Conservation (phyloP, 2,797 vertebrate genomes). For the Coendou prehensilis region DNA sequence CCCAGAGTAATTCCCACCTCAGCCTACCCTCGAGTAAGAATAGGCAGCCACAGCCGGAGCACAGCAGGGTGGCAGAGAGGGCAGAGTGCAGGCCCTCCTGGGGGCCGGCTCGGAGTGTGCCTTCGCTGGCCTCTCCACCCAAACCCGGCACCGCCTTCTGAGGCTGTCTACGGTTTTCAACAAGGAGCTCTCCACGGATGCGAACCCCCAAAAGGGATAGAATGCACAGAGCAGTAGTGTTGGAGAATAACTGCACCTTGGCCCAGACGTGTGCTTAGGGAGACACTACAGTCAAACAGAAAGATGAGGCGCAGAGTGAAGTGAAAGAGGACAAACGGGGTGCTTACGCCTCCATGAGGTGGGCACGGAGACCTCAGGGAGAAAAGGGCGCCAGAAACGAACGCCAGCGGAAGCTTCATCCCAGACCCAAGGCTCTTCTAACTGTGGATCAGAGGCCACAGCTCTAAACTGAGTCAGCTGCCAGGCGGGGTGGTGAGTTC, state of each 20-base stretch:
- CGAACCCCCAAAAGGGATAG: background rate
- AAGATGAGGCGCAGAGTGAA: background rate
- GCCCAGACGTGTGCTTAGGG: background rate
- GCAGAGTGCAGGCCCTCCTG: background rate
- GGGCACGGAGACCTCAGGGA: background rate
- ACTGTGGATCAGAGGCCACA: background rate
- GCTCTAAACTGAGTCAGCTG: background rate
- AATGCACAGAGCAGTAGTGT: background rate
- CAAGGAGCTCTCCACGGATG: background rate
- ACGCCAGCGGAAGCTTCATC: background rate
- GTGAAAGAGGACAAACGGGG: background rate
- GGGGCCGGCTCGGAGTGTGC: background rate
- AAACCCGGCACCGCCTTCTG: constrained; percentile 1
- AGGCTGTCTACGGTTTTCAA: background rate
- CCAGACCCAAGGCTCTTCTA: background rate
- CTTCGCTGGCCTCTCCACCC: background rate
- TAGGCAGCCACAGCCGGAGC: background rate
- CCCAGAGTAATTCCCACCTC: constrained; percentile 61
- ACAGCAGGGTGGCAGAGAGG: background rate
- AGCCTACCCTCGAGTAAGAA: background rate
- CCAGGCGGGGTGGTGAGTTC: no score
- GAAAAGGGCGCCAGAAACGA: background rate
- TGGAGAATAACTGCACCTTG: background rate
- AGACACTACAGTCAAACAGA: background rate
- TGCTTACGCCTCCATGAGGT: background rate